phyloP scores from a whole-genome alignment of 2,888 invertebrate species.

The Allophyes oxyacanthae region DNA sequence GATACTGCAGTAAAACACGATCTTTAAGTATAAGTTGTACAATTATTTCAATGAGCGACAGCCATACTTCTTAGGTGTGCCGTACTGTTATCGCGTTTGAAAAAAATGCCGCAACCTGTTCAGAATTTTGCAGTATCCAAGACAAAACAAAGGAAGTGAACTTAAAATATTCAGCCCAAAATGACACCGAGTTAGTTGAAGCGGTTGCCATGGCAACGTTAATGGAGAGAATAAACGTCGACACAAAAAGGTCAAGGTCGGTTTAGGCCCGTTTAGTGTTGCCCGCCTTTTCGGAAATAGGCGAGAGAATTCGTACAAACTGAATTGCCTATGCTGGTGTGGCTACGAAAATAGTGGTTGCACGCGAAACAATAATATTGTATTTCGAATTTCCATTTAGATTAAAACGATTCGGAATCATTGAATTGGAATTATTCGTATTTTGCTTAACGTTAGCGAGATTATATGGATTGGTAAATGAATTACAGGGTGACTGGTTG shows the following conservation, averaged over 20 bases:
- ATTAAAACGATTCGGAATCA: slow-evolving; percentile 4
- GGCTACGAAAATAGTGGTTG: slow-evolving; percentile 40
- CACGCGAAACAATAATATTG: slow-evolving; percentile 1
- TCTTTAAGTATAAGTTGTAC: no score
- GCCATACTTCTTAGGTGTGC: no score
- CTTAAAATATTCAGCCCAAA: slow-evolving; percentile 34
- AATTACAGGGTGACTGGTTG: no score
- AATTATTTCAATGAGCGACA: no score
- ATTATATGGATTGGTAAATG: background rate
- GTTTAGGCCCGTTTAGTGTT: slow-evolving; percentile 56
- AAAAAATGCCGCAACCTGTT: no score
- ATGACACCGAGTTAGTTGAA: slow-evolving; percentile 18
- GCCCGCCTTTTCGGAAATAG: slow-evolving; percentile 59
- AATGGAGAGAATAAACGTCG: slow-evolving; percentile 47
- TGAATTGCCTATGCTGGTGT: slow-evolving; percentile 49
- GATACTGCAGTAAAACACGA: no score
- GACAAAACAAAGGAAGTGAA: background rate
- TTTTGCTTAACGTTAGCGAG: no score
- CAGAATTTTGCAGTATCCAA: no score
- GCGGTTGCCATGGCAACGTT: slow-evolving; percentile 40
- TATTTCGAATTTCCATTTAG: slow-evolving; percentile 6
- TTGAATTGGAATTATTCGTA: background rate
- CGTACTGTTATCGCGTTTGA: no score
- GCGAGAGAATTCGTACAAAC: slow-evolving; percentile 57
- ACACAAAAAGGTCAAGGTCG: slow-evolving; percentile 60